A percentile compares a stretch with the other conserved stretches of the same genome.
Evolutionary conservation across 2,888 invertebrate species (phyloP).

Genomic region (Drosophila quinaria): DNA sequence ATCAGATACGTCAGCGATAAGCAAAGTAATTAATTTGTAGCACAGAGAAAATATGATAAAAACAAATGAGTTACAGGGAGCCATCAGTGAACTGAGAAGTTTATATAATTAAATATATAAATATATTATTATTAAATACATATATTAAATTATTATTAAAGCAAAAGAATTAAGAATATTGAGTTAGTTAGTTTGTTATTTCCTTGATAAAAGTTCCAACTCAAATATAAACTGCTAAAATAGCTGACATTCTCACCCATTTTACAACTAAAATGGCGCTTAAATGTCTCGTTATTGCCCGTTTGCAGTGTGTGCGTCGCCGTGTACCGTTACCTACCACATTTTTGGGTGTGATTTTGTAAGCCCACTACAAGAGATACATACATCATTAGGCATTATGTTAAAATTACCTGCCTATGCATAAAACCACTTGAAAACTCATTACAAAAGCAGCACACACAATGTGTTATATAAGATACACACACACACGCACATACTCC

Average conservation of each 20-base stretch:
- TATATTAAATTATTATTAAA: neutral
- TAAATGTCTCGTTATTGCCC: conserved; percentile 39
- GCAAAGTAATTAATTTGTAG: conserved; percentile 25
- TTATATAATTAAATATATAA: neutral
- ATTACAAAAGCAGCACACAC: conserved; percentile 66
- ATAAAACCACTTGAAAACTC: conserved; percentile 80
- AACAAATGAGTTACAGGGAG: neutral
- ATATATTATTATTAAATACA: neutral
- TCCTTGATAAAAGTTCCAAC: too few relatives aligned
- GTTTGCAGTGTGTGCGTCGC: conserved; percentile 14
- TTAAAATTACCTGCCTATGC: conserved; percentile 78
- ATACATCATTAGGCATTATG: conserved; percentile 80
- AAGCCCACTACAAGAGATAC: conserved; percentile 40
- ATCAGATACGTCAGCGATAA: conserved; percentile 15
- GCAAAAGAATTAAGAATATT: too few relatives aligned
- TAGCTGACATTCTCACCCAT: conserved; percentile 5
- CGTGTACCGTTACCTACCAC: conserved; percentile 10
- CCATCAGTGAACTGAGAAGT: neutral
- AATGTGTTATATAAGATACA: conserved; percentile 35
- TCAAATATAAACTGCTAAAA: neutral
- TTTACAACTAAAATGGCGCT: conserved; percentile 23
- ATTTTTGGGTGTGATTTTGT: conserved; percentile 43
- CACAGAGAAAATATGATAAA: neutral
- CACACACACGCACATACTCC: conserved; percentile 16
- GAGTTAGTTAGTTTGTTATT: too few relatives aligned